Evolutionary conservation across 2,797 vertebrate species (phyloP).

Genomic region (Rhinichthys osculus): DNA sequence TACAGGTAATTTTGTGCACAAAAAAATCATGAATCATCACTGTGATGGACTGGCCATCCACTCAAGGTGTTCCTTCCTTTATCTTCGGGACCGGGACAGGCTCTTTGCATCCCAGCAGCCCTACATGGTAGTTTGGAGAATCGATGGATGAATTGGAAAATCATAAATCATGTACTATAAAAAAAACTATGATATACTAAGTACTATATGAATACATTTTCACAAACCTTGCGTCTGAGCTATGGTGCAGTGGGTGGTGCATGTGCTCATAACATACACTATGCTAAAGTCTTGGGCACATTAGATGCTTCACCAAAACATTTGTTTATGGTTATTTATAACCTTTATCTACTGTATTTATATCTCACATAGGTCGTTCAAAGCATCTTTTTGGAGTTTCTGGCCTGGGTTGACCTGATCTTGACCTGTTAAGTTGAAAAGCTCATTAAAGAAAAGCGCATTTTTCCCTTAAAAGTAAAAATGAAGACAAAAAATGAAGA

Average conservation of each 20-base stretch:
- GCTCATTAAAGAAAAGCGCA: background rate
- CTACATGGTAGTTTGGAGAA: background rate
- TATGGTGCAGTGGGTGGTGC: background rate
- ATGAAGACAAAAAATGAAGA: background rate
- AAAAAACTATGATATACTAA: background rate
- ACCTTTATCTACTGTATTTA: background rate
- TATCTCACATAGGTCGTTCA: background rate
- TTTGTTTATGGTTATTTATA: background rate
- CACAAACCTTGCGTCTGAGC: background rate
- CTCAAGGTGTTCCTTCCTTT: background rate
- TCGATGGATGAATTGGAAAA: background rate
- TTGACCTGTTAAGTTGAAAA: background rate
- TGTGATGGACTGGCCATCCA: background rate
- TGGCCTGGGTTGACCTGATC: background rate
- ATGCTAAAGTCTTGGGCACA: background rate
- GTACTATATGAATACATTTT: background rate
- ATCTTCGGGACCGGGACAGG: background rate
- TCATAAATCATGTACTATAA: background rate
- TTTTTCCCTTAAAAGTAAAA: background rate
- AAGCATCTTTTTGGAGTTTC: too few relatives aligned
- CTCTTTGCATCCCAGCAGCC: background rate
- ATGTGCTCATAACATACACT: background rate
- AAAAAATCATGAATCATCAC: background rate
- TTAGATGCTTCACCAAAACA: background rate
- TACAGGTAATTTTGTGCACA: background rate